phyloP scores from a whole-genome alignment of 2,797 vertebrate genomes.

The Artibeus lituratus region DNA sequence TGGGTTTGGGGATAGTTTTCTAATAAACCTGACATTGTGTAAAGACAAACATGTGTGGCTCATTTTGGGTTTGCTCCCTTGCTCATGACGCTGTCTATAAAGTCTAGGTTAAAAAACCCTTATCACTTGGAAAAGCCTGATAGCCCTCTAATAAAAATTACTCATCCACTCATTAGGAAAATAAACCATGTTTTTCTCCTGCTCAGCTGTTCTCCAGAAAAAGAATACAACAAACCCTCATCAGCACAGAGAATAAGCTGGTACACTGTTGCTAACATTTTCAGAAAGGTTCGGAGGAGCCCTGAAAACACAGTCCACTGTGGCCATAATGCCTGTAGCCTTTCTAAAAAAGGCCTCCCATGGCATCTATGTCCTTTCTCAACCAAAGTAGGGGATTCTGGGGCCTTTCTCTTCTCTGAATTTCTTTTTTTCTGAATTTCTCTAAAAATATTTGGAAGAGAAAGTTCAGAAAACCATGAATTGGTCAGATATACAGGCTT shows the following conservation, averaged over 20 bases:
- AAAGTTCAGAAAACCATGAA: background rate
- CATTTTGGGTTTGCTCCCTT: too few relatives aligned
- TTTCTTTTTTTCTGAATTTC: background rate
- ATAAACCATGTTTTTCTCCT: background rate
- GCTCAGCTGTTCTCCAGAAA: background rate
- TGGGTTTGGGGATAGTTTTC: too few relatives aligned
- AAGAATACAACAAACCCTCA: background rate
- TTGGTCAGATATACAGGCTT: background rate
- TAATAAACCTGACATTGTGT: too few relatives aligned
- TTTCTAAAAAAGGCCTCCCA: background rate
- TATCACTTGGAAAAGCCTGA: background rate
- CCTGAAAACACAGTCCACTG: background rate
- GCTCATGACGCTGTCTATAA: background rate
- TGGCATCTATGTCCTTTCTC: background rate
- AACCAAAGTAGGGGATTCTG: background rate
- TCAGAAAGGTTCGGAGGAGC: background rate
- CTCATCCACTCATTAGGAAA: background rate
- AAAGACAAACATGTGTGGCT: too few relatives aligned
- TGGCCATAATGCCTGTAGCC: background rate
- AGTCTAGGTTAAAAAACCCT: background rate
- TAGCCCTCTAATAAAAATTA: background rate
- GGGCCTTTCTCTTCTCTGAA: background rate
- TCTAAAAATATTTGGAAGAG: background rate
- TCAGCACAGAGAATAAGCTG: background rate
- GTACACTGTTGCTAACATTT: background rate